phyloP scores from a whole-genome alignment of 2,113 vertebrate genomes.

The Cathartes aura region DNA sequence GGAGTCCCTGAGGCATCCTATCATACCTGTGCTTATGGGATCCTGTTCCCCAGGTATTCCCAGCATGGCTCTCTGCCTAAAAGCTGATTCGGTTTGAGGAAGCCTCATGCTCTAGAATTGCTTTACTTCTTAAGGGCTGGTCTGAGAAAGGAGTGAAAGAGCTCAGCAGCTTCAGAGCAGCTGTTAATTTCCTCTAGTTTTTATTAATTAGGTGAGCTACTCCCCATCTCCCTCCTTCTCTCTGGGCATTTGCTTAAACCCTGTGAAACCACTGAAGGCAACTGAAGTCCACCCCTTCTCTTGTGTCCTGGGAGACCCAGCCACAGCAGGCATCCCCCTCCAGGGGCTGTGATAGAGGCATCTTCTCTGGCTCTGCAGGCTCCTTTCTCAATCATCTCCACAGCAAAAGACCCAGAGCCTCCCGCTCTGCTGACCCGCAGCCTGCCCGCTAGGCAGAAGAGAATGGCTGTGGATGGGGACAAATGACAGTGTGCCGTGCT shows the following conservation, averaged over 20 bases:
- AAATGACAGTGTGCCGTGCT: neutral
- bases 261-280: neutral
- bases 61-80: neutral
- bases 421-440: neutral
- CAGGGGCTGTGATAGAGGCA: neutral
- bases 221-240: neutral
- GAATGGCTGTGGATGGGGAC: neutral
- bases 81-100: neutral
- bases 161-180: neutral
- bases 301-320: neutral
- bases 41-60: neutral
- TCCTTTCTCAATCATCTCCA: neutral
- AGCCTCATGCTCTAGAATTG: neutral
- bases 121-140: neutral
- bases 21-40: neutral
- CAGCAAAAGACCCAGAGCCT: neutral
- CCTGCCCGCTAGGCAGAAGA: neutral
- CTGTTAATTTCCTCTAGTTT: neutral
- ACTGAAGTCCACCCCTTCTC: neutral
- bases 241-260: neutral
- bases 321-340: neutral
- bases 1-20: neutral
- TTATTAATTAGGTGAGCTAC: neutral
- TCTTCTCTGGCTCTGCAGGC: neutral
- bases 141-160: neutral